phyloP scores from a whole-genome alignment of 2,797 vertebrate genomes.

The Alfaro cultratus region DNA sequence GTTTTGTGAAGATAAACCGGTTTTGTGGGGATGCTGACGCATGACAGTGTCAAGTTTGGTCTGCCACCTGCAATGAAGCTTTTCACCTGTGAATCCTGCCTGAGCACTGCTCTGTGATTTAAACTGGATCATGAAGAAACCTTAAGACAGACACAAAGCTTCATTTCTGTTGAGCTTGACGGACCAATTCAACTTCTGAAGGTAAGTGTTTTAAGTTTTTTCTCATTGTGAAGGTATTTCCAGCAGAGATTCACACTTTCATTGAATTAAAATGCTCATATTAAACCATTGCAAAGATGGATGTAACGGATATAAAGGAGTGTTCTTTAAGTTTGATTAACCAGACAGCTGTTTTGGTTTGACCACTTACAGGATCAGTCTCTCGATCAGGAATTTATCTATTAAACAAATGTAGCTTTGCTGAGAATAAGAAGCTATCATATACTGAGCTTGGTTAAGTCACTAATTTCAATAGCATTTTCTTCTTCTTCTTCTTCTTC shows the following conservation, averaged over 20 bases:
- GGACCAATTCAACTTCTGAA: not conserved
- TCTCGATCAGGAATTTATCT: not conserved
- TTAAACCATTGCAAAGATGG: not conserved
- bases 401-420: not conserved
- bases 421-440: not conserved
- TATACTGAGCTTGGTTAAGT: not conserved
- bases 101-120: not conserved
- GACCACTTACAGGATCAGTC: not conserved
- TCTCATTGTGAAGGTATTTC: not conserved
- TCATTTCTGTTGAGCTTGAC: not conserved
- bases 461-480: not conserved
- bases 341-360: not conserved
- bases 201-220: not conserved
- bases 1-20: slow-evolving; percentile 1
- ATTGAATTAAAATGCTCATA: not conserved
- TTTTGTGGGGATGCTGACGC: not conserved
- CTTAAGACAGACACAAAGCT: not conserved
- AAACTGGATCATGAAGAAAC: not conserved
- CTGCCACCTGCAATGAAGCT: too few species aligned
- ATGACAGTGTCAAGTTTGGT: too few species aligned
- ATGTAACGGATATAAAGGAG: too few species aligned
- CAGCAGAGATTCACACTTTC: not conserved
- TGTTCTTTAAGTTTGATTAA: not conserved
- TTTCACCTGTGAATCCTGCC: not conserved
- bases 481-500: too few species aligned